Evolutionary conservation across 2,113 vertebrate species (phyloP).

Genomic region (Seriola quinqueradiata): DNA sequence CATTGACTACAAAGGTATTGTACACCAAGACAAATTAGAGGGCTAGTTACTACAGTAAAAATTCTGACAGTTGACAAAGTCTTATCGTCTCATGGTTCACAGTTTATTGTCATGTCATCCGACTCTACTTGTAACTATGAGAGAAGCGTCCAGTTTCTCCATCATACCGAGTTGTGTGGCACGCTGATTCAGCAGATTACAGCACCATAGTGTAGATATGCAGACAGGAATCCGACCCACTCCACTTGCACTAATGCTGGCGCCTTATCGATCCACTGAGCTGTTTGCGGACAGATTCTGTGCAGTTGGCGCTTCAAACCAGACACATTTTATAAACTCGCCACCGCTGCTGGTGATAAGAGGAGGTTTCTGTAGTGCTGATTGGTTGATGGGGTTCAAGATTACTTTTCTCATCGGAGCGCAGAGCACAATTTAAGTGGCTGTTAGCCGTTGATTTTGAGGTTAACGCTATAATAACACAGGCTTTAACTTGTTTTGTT

Average conservation of each 20-base stretch:
- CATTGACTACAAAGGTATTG: no score
- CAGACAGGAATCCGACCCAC: slow-evolving; percentile 51
- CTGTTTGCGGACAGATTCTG: slow-evolving; percentile 63
- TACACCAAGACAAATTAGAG: neutral
- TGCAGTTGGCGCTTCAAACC: slow-evolving; percentile 56
- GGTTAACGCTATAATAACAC: slow-evolving; percentile 22
- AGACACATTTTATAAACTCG: slow-evolving; percentile 52
- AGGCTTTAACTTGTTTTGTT: slow-evolving; percentile 44
- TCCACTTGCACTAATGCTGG: slow-evolving; percentile 44
- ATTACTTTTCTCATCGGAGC: slow-evolving; percentile 38
- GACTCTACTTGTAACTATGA: neutral
- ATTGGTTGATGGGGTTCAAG: slow-evolving; percentile 47
- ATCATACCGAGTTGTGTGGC: neutral
- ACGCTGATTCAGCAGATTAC: slow-evolving; percentile 52
- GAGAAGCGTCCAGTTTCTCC: neutral
- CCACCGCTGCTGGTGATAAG: slow-evolving; percentile 38
- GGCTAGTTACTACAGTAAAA: neutral
- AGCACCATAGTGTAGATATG: slow-evolving; percentile 39
- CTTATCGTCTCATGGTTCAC: neutral
- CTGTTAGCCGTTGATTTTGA: slow-evolving; percentile 44
- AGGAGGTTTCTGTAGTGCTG: slow-evolving; percentile 28
- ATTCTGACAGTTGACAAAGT: no score
- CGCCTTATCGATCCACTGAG: slow-evolving; percentile 58
- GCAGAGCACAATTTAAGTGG: slow-evolving; percentile 15
- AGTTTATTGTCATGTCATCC: neutral